phyloP scores from a whole-genome alignment of 2,888 invertebrate species.

The Chesias legatella region DNA sequence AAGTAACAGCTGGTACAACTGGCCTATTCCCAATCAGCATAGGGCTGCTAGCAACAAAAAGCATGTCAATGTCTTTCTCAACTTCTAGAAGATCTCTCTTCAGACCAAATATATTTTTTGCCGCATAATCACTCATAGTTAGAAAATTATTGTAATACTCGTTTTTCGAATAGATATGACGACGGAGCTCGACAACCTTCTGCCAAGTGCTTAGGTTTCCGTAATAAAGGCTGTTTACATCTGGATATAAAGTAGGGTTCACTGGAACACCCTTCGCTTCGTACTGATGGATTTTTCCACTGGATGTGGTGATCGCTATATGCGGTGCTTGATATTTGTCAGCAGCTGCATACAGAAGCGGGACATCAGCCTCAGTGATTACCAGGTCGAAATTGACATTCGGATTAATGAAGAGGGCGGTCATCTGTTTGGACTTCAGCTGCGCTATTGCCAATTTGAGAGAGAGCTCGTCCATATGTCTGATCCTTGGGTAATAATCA shows the following conservation, averaged over 20 bases:
- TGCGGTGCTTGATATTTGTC: slow-evolving; percentile 77
- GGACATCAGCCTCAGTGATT: slow-evolving; percentile 76
- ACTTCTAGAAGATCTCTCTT: slow-evolving; percentile 57
- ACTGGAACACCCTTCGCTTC: slow-evolving; percentile 75
- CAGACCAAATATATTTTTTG: slow-evolving; percentile 57
- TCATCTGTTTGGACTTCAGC: slow-evolving; percentile 63
- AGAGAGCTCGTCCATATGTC: slow-evolving; percentile 51
- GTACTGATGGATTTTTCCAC: slow-evolving; percentile 68
- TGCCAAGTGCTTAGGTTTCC: slow-evolving; percentile 64
- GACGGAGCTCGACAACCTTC: slow-evolving; percentile 52
- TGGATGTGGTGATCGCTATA: slow-evolving; percentile 74
- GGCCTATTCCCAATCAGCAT: slow-evolving; percentile 63
- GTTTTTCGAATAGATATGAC: slow-evolving; percentile 50
- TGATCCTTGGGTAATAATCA: slow-evolving; percentile 54
- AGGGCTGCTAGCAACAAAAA: slow-evolving; percentile 64
- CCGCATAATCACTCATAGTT: slow-evolving; percentile 57
- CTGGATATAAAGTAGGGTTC: slow-evolving; percentile 75
- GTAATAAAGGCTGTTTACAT: slow-evolving; percentile 64
- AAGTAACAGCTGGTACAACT: slow-evolving; percentile 54
- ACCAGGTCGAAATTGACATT: slow-evolving; percentile 78
- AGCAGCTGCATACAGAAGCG: slow-evolving; percentile 70
- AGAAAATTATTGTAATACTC: slow-evolving; percentile 63
- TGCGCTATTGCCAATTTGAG: slow-evolving; percentile 63
- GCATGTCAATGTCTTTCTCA: slow-evolving; percentile 66
- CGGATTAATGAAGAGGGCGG: slow-evolving; percentile 58